Base-by-base conservation (phyloP, 2,797 vertebrate species). In the Sebastes kiyomatsui region DNA sequence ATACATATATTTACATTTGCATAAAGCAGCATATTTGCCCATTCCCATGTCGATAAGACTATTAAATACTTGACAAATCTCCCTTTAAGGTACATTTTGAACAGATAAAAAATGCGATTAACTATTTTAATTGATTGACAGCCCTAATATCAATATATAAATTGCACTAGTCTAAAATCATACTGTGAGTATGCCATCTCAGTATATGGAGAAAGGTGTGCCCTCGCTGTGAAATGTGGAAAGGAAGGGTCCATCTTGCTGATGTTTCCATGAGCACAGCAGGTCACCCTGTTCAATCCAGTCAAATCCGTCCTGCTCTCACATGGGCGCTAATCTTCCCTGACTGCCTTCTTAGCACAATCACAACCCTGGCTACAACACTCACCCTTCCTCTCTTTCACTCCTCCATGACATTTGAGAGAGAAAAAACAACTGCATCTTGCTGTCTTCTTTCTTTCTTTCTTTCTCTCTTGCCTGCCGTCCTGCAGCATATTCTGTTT, bases 281-380 rank as follows among this genome's bases (percentile, higher is more conserved):
- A 62, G 92, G 92, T 93, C 92, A 92, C 72, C 88, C 82, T 90
- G 84, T 88, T 72, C 91, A 93, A 91, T 93, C 92, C 92, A 91
- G 78, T 90, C 89, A 91, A 93, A 94, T 93, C 94, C 89, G 80
- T 84, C 79, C 81, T 81, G 74, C 84, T 84, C 92, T 91, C 93
- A 93, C 92, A 90, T 88, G 90, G 85, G 75, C 76, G 35, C 87
- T 96, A 95, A 96, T 95, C 94, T 93, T 72, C 86, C 87, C 85
- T 32, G 88, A 92, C 93, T 92, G 90, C 87, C 88, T 92, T 86
- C 91, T 91, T 90, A 91, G 87, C 83, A 81, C 65, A 86, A 67
- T 75, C 28, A 67, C 78, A 75, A 87, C 78, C 38, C 65, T 62
- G 76, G 46, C 91, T 72, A 30, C 80, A 81, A 76, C 80, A 64